A percentile compares a stretch with the other conserved stretches of the same genome.
These are phyloP conservation scores for Eretmochelys imbricata DNA, from an alignment of 2,113 vertebrate genomes.

Conservation along the genomic window DNA sequence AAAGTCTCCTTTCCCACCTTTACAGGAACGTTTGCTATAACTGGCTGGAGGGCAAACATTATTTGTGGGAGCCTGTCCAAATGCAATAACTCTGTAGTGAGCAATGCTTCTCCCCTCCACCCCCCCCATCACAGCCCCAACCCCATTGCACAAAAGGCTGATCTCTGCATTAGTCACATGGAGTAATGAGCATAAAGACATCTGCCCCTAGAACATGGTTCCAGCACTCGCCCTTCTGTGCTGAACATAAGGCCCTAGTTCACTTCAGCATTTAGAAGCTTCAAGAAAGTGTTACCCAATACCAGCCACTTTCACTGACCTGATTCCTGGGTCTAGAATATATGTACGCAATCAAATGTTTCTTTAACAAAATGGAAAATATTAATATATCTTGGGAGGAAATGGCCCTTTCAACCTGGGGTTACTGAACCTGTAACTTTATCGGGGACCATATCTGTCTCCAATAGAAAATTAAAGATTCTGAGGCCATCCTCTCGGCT, in stretches of 20 bases:
- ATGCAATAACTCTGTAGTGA: rapidly evolving
- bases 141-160: neutral
- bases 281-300: neutral
- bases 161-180: neutral
- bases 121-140: neutral
- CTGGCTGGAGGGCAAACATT: rapidly evolving
- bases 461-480: neutral
- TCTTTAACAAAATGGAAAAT: neutral
- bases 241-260: neutral
- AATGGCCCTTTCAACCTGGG: neutral
- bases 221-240: neutral
- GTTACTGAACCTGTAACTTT: neutral
- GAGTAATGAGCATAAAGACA: conserved; percentile 1
- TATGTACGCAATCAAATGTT: rapidly evolving
- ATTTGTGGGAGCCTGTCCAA: neutral
- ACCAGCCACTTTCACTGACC: neutral
- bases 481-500: neutral
- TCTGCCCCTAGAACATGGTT: neutral
- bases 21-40: neutral
- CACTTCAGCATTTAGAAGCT: neutral
- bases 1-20: neutral
- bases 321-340: neutral
- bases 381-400: neutral
- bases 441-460: rapidly evolving
- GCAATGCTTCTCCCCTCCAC: rapidly evolving